A percentile compares a stretch with the other conserved stretches of the same genome.
phyloP scores from a whole-genome alignment of 2,888 invertebrate genomes.

The Hipparchia sbordonii region DNA sequence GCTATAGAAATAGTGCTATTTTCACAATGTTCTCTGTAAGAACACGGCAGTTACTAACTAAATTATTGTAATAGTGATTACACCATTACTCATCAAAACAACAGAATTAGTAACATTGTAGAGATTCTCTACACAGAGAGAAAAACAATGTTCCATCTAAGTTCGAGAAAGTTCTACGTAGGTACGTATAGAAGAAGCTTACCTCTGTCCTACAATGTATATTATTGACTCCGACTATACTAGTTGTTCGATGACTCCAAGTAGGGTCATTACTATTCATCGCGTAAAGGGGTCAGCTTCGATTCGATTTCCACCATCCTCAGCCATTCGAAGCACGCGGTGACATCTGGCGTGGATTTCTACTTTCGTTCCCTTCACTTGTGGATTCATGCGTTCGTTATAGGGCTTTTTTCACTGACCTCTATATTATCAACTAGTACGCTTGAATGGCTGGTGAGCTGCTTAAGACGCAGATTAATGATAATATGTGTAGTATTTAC shows the following conservation, averaged over 20 bases:
- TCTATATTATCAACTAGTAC: no score
- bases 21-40: no score
- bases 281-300: conserved; percentile 66
- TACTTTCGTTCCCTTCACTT: conserved; percentile 43
- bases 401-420: conserved; percentile 24
- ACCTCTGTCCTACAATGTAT: conserved; percentile 23
- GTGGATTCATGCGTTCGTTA: conserved; percentile 31
- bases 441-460: no score
- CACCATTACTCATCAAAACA: no score
- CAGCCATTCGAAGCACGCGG: conserved; percentile 51
- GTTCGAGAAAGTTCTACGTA: not conserved
- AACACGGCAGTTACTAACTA: no score
- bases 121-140: no score
- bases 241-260: conserved; percentile 53
- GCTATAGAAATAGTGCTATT: no score
- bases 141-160: no score
- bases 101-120: no score
- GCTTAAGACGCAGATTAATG: no score
- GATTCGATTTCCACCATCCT: conserved; percentile 61
- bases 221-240: conserved; percentile 28
- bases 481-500: no score
- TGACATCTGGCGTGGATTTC: conserved; percentile 53
- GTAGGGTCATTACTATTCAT: conserved; percentile 76
- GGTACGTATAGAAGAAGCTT: not conserved
- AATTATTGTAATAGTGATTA: no score